phyloP scores from a whole-genome alignment of 2,888 invertebrate genomes.

The Maniola hyperantus region DNA sequence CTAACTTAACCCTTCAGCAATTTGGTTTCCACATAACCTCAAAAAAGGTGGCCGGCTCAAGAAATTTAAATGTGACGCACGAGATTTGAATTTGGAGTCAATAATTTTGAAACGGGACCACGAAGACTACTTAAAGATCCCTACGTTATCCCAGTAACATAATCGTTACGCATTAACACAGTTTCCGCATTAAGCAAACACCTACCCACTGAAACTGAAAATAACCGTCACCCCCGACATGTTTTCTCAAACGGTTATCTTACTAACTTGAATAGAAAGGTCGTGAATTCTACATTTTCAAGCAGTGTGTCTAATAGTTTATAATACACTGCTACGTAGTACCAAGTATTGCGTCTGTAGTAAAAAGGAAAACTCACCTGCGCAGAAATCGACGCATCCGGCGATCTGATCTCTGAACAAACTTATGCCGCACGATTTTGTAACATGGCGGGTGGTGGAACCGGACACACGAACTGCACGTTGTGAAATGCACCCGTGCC shows the following conservation, averaged over 20 bases:
- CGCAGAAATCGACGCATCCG: slow-evolving; percentile 42
- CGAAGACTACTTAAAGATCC: background rate
- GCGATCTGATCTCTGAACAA: slow-evolving; percentile 41
- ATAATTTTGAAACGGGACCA: background rate
- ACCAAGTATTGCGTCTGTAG: slow-evolving; percentile 26
- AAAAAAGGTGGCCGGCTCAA: background rate
- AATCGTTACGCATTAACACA: background rate
- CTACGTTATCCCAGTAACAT: background rate
- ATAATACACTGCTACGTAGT: background rate
- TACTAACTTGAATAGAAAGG: background rate
- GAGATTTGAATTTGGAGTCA: slow-evolving; percentile 6
- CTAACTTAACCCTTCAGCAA: background rate
- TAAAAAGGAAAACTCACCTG: slow-evolving; percentile 55
- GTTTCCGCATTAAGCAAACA: background rate
- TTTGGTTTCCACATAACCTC: slow-evolving; percentile 12
- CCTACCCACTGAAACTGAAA: slow-evolving; percentile 1
- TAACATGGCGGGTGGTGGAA: slow-evolving; percentile 50
- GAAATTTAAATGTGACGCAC: background rate
- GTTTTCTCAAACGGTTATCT: background rate
- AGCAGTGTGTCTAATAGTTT: background rate
- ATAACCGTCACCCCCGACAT: background rate
- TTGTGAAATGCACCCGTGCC: slow-evolving; percentile 38
- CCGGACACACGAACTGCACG: slow-evolving; percentile 48
- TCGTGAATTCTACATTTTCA: background rate
- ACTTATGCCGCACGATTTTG: slow-evolving; percentile 54